Evolutionary conservation across 2,888 invertebrate species (phyloP), one percentile per base, ranked within the genome.

Genomic region (Chesias legatella): DNA sequence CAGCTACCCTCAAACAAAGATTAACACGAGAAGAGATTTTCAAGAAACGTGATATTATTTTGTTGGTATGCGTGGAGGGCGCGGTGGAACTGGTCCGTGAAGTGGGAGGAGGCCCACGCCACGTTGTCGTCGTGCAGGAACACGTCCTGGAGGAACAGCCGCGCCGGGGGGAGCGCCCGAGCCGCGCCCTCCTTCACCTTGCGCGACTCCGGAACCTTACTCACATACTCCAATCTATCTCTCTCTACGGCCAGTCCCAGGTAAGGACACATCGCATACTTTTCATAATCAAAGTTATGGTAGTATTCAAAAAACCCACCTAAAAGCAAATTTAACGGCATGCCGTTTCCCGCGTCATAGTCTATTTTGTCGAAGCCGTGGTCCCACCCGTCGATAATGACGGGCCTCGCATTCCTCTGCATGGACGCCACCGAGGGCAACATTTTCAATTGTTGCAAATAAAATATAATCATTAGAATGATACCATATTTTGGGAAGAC

Each of bases 281-380:
- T 28, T 17, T 40, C 30, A 10, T 40, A 48, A 8, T 52, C 33
- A 10, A 73, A 73, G 4, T 44, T 43, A 1, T 36, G 49, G 37
- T 73, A 73, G 43, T 52, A 76, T 10, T 53, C 46, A 27, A 72
- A 72, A 41, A 74, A 73, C 2, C 61, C 68, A 1, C 65, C 64
- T 1, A 70, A 22, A 7, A 72, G 44, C 11, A 60, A 27, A 33
- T 61, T 65, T 1, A 67, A 23, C 1, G 53, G 44, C 7, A 58
- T 51, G 4, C 41, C 36, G 13, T 46, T 45, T 0, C 26, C 6
- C 0, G 10, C 26, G 5, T 21, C 4, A 7, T 29, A 41, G 7
- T 33, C n/a, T n/a, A 31, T 20, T 7, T 31, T 7, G 7, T 30
- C 10, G 23, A 32, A 41, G 3, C 30, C 43, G 6, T 8, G 28